Conservation (phyloP, 1,140 invertebrate species). For the Drosophila ficusphila region DNA sequence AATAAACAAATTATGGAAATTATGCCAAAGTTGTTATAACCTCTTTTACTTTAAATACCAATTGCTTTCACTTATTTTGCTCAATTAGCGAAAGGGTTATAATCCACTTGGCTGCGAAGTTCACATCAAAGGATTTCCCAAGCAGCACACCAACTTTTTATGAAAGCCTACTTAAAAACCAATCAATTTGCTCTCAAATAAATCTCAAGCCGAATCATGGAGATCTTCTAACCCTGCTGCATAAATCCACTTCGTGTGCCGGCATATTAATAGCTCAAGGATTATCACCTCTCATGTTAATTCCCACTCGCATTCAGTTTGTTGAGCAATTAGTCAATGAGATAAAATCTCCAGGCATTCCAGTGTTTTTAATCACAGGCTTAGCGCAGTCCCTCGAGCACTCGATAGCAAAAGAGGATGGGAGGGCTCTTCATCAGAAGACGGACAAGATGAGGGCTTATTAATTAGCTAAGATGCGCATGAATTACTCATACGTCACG, state of each 20-base stretch:
- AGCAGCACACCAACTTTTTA: no score
- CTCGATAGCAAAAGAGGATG: neutral
- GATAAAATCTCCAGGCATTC: neutral
- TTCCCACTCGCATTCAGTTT: neutral
- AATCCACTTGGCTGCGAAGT: no score
- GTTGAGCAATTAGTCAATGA: slow-evolving; percentile 4
- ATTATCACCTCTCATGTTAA: slow-evolving; percentile 11
- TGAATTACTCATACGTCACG: slow-evolving; percentile 64
- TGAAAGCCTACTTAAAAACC: neutral
- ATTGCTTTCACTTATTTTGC: no score
- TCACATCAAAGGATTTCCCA: no score
- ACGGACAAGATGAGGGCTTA: slow-evolving; percentile 28
- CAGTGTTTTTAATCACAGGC: neutral
- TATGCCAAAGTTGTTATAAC: no score
- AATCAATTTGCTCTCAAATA: neutral
- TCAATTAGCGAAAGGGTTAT: no score
- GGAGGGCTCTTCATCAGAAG: neutral
- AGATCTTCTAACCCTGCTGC: neutral
- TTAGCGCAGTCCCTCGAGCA: neutral
- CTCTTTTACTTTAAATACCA: no score
- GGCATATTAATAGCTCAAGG: slow-evolving; percentile 6
- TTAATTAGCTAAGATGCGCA: slow-evolving; percentile 61
- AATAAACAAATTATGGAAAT: no score
- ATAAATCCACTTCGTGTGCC: neutral
- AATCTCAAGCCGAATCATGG: neutral